Base-by-base conservation (phyloP, 2,797 vertebrate genomes). In the Nannoperca obscura region DNA sequence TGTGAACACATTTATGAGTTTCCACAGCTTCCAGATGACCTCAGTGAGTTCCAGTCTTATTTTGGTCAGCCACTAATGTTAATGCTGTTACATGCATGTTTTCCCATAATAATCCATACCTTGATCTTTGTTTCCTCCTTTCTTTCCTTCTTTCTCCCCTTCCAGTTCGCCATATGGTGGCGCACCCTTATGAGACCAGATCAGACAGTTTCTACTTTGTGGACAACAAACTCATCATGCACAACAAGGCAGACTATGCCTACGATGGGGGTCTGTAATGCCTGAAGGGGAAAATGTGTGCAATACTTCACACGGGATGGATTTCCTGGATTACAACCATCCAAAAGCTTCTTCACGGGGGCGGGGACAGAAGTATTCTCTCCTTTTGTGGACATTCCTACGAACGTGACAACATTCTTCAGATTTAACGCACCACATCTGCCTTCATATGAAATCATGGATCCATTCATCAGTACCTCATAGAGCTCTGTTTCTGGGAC, bases 191-290 rank as follows among this genome's bases (percentile, higher is more conserved):
- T 0, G 98, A 99, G 93, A 99, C 98, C 11, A 96, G 96, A 92
- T 99, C 98, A 17, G 98, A 99, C 95, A 99, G 98, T 94, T 99
- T 99, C 95, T 99, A 99, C 95, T 99, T 99, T 93, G 98, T 99
- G 87, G 98, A 99, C 95, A 97, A 98, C 97, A 99, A 98, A 94
- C 95, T 99, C 92, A 96, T 99, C 89, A 99, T 99, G 98, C 98
- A 99, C 95, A 99, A 99, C 95, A 99, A 99, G 90, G 98, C 98
- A 9, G 98, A 99, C 83, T 99, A 99, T 68, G 98, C 97, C 81
- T 99, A 99, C 93, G 97, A 99, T 0, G 98, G 98, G 60, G 98
- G 98, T 83, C 96, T 98, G 93, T 99, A 95, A 93, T 55, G 40
- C 6, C 77, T 24, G 68, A 80, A 52, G 73, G 24, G 66, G 59